A percentile compares a stretch with the other conserved stretches of the same genome.
These are phyloP conservation scores for Benthosema pterotum DNA, from an alignment of 2,797 vertebrate genomes.

Conservation along the genomic window DNA sequence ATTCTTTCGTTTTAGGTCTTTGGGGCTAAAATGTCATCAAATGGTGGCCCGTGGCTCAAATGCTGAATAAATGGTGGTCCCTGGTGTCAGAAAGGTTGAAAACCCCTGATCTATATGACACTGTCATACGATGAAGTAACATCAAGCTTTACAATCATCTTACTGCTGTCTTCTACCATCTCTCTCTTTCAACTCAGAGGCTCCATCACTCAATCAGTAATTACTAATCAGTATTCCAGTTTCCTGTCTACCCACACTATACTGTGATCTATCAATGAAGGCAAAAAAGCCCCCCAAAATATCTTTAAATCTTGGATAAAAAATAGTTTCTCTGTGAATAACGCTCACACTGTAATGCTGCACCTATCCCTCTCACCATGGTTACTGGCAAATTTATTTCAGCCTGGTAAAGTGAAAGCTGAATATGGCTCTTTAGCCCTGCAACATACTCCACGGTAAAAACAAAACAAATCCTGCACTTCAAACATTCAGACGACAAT, in stretches of 20 bases:
- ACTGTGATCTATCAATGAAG: no score
- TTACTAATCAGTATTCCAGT: constrained; percentile 62
- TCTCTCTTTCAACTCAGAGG: constrained; percentile 32
- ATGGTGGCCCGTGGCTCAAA: no score
- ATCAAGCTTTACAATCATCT: not conserved
- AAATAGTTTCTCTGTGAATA: constrained; percentile 88
- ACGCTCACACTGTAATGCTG: constrained; percentile 88
- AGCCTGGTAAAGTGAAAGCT: constrained; percentile 66
- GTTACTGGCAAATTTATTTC: constrained; percentile 89
- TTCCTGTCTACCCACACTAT: no score
- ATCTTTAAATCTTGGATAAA: constrained; percentile 81
- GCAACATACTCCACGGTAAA: constrained; percentile 3
- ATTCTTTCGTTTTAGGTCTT: no score
- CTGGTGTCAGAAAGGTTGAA: no score
- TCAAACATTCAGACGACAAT: constrained; percentile 19
- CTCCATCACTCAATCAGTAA: constrained; percentile 59
- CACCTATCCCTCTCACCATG: constrained; percentile 83
- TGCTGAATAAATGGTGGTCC: no score
- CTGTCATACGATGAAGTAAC: no score
- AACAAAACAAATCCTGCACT: not conserved
- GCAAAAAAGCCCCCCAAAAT: no score
- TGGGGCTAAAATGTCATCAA: no score
- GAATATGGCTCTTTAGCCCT: constrained; percentile 11
- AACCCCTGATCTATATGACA: no score
- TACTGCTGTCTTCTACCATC: constrained; percentile 14